phyloP scores from a whole-genome alignment of 2,888 invertebrate genomes.

The Quadroppia sp. region DNA sequence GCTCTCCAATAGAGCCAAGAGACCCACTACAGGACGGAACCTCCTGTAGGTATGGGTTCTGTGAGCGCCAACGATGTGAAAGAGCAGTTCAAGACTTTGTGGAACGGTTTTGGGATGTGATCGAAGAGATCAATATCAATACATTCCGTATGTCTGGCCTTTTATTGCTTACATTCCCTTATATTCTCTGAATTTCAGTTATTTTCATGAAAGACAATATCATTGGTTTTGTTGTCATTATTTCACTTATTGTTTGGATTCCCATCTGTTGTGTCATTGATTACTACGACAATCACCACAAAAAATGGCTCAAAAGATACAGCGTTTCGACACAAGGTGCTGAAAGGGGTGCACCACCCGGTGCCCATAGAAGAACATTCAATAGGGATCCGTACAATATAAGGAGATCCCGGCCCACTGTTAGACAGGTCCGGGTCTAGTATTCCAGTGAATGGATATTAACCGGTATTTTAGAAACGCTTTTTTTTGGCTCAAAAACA shows the following conservation, averaged over 20 bases:
- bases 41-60: slow-evolving; percentile 94
- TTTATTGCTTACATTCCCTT: background rate
- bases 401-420: no score
- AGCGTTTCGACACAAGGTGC: background rate
- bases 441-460: background rate
- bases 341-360: background rate
- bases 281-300: slow-evolving; percentile 61
- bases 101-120: slow-evolving; percentile 94
- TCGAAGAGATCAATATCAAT: slow-evolving; percentile 92
- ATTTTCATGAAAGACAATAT: slow-evolving; percentile 86
- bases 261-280: slow-evolving; percentile 76
- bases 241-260: slow-evolving; percentile 90
- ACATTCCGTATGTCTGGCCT: slow-evolving; percentile 61
- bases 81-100: slow-evolving; percentile 92
- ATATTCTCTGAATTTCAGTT: slow-evolving; percentile 52
- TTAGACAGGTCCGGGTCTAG: background rate
- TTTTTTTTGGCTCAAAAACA: background rate
- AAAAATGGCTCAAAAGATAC: background rate
- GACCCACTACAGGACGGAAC: slow-evolving; percentile 89
- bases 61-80: slow-evolving; percentile 91
- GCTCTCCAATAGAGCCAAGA: slow-evolving; percentile 79
- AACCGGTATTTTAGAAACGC: background rate
- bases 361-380: background rate
- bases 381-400: background rate
- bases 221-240: slow-evolving; percentile 83